phyloP scores from a whole-genome alignment of 2,797 vertebrate species.

The Luscinia megarhynchos region DNA sequence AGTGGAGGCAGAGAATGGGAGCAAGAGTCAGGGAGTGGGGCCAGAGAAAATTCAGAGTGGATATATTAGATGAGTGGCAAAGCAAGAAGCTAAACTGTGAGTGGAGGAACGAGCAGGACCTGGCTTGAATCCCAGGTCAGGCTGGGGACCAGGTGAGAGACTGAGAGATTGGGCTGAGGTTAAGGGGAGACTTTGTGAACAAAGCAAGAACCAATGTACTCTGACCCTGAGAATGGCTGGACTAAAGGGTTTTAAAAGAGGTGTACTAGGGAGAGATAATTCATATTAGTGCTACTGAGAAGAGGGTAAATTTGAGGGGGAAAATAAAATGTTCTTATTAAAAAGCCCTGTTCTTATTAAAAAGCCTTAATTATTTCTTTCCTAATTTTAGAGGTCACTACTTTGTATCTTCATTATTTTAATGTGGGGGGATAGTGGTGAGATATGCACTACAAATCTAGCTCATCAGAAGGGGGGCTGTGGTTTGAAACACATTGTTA shows the following conservation, averaged over 20 bases:
- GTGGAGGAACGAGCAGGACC: neutral
- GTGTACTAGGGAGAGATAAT: neutral
- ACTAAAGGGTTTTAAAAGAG: neutral
- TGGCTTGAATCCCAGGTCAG: neutral
- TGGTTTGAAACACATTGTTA: conserved; percentile 23
- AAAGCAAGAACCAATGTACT: neutral
- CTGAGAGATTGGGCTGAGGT: neutral
- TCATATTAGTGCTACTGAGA: neutral
- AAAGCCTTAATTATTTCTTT: neutral
- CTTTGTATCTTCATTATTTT: neutral
- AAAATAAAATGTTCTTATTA: neutral
- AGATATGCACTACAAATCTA: neutral
- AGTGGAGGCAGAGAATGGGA: neutral
- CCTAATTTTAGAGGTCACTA: neutral
- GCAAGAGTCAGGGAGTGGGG: neutral
- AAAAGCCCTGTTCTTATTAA: neutral
- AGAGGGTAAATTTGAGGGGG: neutral
- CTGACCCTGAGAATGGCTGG: neutral
- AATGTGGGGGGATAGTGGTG: neutral
- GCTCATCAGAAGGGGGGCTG: neutral
- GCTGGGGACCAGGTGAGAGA: neutral
- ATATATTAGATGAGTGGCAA: neutral
- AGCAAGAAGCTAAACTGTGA: neutral
- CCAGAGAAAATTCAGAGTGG: neutral
- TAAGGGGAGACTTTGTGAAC: neutral